Evolutionary conservation across 2,113 vertebrate species (phyloP), one percentile per base, ranked within the genome.

Genomic region (Barnardius zonarius): DNA sequence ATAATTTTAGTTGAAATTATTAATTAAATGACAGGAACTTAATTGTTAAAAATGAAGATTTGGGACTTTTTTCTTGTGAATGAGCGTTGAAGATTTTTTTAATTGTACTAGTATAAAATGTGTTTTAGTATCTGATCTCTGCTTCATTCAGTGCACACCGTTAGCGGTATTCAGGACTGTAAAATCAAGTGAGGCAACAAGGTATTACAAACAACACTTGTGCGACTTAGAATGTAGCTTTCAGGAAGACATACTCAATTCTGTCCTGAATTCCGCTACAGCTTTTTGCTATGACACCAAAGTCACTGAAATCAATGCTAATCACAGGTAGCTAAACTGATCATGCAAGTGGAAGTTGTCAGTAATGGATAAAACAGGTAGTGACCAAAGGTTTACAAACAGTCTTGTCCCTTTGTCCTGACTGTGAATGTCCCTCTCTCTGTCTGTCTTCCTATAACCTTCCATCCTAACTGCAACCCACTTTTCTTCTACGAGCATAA

Each of bases 21-120:
- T 35, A 59, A 23, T 59, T 59, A 59, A n/a, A 69, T 0, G 0
- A 51, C 7, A 67, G 52, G 7, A 30, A 51, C 10, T 24, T 4
- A 24, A 16, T 28, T 31, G 13, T 35, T 74, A 73, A 57, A 91
- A 78, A 46, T 10, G 48, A 69, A 77, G 11, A 31, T 46, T 41
- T 39, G 7, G 72, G 23, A 51, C 2, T 5, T 55, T 55, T 39
- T 39, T 11, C 39, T 39, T 33, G 23, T 27, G 51, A 68, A 41
- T 41, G 86, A 74, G 6, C 48, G 16, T 7, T 55, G 6, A 7
- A 5, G 39, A 59, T 68, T 9, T 81, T 55, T 44, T 76, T 25
- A 33, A 27, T 91, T 80, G 73, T 49, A 35, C 54, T 48, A 2
- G 11, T 41, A 15, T 66, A 35, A 74, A 37, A 12, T 25, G 2